Conservation (phyloP, 2,797 vertebrate genomes). For the Hippoglossus hippoglossus region DNA sequence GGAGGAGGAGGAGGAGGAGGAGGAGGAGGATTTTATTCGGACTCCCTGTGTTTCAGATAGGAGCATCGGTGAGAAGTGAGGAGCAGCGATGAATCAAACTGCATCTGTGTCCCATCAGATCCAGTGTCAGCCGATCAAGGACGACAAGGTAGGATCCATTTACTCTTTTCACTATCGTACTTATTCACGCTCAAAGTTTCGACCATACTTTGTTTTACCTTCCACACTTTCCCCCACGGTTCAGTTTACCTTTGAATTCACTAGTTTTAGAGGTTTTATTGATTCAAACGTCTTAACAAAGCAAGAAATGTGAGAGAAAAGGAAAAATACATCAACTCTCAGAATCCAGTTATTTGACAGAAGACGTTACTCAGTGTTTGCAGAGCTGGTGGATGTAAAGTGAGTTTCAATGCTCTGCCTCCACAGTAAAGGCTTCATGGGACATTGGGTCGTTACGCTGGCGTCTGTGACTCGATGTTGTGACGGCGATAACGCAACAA, state of each 20-base stretch:
- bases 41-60: slow-evolving; percentile 6
- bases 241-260: no score
- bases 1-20: not conserved
- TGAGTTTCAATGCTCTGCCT: not conserved
- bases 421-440: not conserved
- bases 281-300: no score
- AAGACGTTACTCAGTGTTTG: no score
- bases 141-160: slow-evolving; percentile 66
- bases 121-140: slow-evolving; percentile 69
- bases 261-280: no score
- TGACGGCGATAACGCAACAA: no score
- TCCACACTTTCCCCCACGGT: no score
- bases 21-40: not conserved
- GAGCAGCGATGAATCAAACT: slow-evolving; percentile 77
- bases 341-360: no score
- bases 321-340: no score
- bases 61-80: slow-evolving; percentile 14
- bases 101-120: slow-evolving; percentile 80
- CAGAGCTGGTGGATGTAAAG: no score
- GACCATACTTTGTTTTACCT: no score
- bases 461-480: not conserved
- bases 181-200: no score
- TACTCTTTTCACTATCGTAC: not conserved
- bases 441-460: not conserved
- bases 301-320: no score